Percentiles rank a stretch among this genome's conserved stretches.
These are phyloP conservation scores for Drosophila oshimai DNA, from an alignment of 1,140 invertebrate species.

Conservation along the genomic window DNA sequence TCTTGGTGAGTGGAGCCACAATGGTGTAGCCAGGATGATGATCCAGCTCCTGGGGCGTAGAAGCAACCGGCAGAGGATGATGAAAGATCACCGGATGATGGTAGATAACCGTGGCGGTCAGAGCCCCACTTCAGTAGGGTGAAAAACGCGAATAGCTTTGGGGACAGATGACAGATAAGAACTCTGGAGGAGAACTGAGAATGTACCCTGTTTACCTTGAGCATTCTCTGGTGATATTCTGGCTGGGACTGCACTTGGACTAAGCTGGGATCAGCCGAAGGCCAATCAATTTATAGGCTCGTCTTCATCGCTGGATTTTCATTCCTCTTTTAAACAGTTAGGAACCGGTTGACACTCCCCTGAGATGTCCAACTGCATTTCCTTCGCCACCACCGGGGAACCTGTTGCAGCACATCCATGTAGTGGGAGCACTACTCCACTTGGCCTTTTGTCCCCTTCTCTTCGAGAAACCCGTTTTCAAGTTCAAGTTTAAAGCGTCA, in stretches of 20 bases:
- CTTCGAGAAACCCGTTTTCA: conserved; percentile 72
- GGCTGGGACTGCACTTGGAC: conserved; percentile 35
- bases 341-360: conserved; percentile 38
- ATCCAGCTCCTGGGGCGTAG: conserved; percentile 2
- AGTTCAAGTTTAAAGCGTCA: conserved; percentile 76
- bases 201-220: conserved; percentile 23
- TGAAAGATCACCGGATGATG: conserved; percentile 58
- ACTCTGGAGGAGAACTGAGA: neutral
- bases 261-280: conserved; percentile 20
- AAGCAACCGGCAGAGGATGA: conserved; percentile 18
- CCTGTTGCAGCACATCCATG: conserved; percentile 57
- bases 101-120: conserved; percentile 55
- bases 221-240: conserved; percentile 36
- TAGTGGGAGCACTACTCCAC: conserved; percentile 22
- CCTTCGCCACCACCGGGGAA: conserved; percentile 25
- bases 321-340: conserved; percentile 14
- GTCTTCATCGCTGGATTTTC: neutral
- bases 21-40: conserved; percentile 66
- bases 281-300: conserved; percentile 34
- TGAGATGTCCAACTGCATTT: conserved; percentile 23
- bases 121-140: conserved; percentile 1
- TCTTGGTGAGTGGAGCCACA: conserved; percentile 68
- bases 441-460: conserved; percentile 5
- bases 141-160: conserved; percentile 1
- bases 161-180: neutral